Base-by-base conservation (phyloP, 2,888 invertebrate genomes). In the Parochlus steinenii region DNA sequence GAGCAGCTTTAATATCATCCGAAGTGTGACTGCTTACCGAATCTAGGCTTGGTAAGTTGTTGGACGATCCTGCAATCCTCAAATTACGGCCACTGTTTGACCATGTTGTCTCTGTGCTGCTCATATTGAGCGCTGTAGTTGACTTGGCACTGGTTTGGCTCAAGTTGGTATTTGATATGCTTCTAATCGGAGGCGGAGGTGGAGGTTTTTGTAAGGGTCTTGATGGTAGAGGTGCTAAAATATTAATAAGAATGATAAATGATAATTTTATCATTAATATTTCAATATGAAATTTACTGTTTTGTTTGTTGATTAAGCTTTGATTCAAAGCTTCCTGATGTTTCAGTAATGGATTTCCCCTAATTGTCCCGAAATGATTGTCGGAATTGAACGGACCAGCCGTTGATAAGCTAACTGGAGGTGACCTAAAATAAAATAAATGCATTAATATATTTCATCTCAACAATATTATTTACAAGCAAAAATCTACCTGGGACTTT, bases 401-500 rank as follows among this genome's bases (percentile, higher is more conserved):
- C 16, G 47, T 41, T 26, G 51, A 45, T 11, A 19, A n/a, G n/a
- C 49, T 49, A 23, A 57, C 54, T 11, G 58, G 58, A 29, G 58
- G 59, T 31, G 59, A 59, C 48, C 59, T 59, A 30, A 28, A 28
- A 34, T 28, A n/a, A n/a, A 3, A 11, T 18, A n/a, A 19, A 8
- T 27, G 11, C 14, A 11, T 19, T 19, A 11, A 12, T 30, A 17
- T n/a, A 17, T 29, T 28, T 10, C 19, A 5, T 3, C 20, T 6
- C 11, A 22, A 22, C 11, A 24, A 26, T n/a, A 24, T 20, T n/a
- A 16, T 8, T 12, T 29, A 31, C 32, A 4, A 11, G 19, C 12
- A 14, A 26, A 39, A 14, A 27, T 47, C 44, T 50, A 80, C 58
- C 81, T 71, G 17, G 83, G 81, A 45, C 76, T 67, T 55, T 80